Evolutionary conservation across 2,888 invertebrate genomes (phyloP), one percentile per base, ranked within the genome.

Genomic region (Plebejus argus): DNA sequence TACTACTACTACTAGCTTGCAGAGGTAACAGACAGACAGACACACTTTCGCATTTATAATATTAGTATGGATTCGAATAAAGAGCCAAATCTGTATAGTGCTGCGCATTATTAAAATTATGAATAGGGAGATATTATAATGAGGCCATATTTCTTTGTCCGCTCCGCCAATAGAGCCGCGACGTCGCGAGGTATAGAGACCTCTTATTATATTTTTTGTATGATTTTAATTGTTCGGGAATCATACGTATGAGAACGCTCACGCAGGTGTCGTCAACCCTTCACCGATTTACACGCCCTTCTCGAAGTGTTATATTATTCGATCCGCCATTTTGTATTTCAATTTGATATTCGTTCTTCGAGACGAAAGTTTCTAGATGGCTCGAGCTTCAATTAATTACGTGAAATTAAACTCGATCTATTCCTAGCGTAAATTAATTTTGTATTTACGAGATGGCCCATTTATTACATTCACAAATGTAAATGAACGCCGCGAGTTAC

Each of bases 401-500:
- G 79, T 77, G 79, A 80, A 80, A 78, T 80, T 80, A 77, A 79
- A 81, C 78, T 77, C 79, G 79, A 79, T 82, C 81, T 82, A 81
- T 81, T 83, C 81, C 79, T 77, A 82, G 80, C 79, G 79, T 80
- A 82, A 83, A 84, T 90, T 89, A 90, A 88, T 89, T 90, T 90
- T 87, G 91, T 91, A 89, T 91, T 91, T 88, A 87, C 87, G 87
- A 83, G 90, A 91, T 93, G 89, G 90, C 89, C 90, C 92, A 91
- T 93, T 93, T 93, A 92, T 92, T 90, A 92, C 92, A 91, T 92
- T 91, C 89, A 90, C 90, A 89, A 90, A 92, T 92, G 91, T 93
- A 92, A 93, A 93, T 92, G 91, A 91, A 93, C 90, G 92, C 88
- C 89, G 89, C 89, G 90, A 89, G 87, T 91, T 92, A 91, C 91